These are phyloP conservation scores for Trachymyrmex cornetzi DNA, from an alignment of 1,140 invertebrate genomes.

Conservation along the genomic window DNA sequence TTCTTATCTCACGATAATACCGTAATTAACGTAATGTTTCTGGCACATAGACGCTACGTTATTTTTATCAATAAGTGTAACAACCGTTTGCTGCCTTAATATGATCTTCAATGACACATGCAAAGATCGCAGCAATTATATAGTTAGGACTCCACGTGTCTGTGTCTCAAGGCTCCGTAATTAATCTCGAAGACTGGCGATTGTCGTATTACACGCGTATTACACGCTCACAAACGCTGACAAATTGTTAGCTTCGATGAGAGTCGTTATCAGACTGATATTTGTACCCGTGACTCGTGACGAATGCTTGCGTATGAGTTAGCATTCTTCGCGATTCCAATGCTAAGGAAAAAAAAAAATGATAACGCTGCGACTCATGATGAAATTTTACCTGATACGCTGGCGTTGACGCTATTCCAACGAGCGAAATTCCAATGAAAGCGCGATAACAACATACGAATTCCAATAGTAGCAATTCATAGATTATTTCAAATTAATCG, in stretches of 20 bases:
- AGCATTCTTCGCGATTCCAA: background rate
- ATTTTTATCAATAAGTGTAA: background rate
- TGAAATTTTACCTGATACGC: conserved; percentile 22
- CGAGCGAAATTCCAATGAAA: background rate
- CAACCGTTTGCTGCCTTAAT: background rate
- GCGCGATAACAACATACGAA: background rate
- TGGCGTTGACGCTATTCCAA: background rate
- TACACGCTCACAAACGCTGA: background rate
- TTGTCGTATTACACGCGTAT: background rate
- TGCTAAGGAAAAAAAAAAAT: background rate
- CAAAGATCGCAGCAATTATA: conserved; percentile 5
- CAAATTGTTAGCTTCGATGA: conserved; percentile 25
- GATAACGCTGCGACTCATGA: conserved; percentile 25
- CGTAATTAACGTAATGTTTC: background rate
- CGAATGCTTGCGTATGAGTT: conserved; percentile 25
- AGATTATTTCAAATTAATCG: conserved; percentile 15
- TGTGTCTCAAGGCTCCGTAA: conserved; percentile 44
- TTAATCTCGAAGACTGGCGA: conserved; percentile 40
- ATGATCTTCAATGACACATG: background rate
- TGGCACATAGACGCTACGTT: background rate
- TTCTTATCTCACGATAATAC: background rate
- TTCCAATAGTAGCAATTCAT: background rate
- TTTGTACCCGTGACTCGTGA: conserved; percentile 27
- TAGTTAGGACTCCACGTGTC: conserved; percentile 8
- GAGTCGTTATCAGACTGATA: conserved; percentile 45